Base-by-base conservation (phyloP, 2,888 invertebrate species). In the Nomada lathburiana region DNA sequence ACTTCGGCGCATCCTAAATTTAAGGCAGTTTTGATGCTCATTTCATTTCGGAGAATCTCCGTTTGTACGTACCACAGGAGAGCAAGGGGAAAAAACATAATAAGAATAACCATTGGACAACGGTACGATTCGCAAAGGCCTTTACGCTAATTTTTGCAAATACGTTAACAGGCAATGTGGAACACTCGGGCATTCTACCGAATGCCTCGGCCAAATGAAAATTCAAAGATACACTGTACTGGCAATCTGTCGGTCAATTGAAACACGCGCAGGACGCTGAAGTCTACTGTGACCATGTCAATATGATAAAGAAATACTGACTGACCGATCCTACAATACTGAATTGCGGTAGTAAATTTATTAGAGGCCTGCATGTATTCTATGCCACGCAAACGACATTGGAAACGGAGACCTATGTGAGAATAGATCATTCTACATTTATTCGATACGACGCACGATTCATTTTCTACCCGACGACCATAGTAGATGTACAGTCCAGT, bases 181-280 rank as follows among this genome's bases (percentile, higher is more conserved):
- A 89, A 75, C 86, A 89, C 82, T 87, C 84, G 76, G 89, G 89
- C 85, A 84, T 83, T 85, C 71, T 81, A 86, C 83, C 78, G 88
- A 82, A 89, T 86, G 86, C 76, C 76, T 82, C 86, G 52, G 82
- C 86, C 85, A 73, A 85, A 76, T 71, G 74, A 73, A 63, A 71
- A 76, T 78, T 82, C 26, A 65, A 42, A 26, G 53, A 36, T 47
- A 29, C 65, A 11, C 76, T 65, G 29, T 59, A 80, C 80, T 79
- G 73, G 86, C 80, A 50, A 77, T 83, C 77, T 68, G 69, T 71
- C 13, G 64, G 55, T 76, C 62, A 76, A 55, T 57, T 69, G 72
- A 70, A 50, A 50, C 55, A 80, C 62, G 72, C 75, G 80, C 76
- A 69, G 79, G 70, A 83, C 73, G 80, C 70, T 78, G 64, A 70